Conservation (phyloP, 1,140 invertebrate genomes). For the Papilio polytes region DNA sequence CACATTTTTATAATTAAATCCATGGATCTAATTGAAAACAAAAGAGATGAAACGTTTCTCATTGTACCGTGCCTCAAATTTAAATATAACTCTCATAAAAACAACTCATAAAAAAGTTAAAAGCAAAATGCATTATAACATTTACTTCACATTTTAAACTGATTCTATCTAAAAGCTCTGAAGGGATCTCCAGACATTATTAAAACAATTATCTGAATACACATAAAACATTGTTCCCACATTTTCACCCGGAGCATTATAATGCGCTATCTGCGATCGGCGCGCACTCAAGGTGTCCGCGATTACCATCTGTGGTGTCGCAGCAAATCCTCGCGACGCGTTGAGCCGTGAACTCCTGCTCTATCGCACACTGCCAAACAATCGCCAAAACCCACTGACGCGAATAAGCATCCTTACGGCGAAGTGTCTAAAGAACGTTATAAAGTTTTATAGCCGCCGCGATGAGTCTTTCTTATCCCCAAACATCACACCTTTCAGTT, state of each 20-base stretch:
- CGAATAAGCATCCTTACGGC: background rate
- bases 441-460: background rate
- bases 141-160: background rate
- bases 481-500: slow-evolving; percentile 56
- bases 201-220: slow-evolving; percentile 35
- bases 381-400: slow-evolving; percentile 9
- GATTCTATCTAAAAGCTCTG: background rate
- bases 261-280: slow-evolving; percentile 17
- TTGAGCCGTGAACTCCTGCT: slow-evolving; percentile 56
- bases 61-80: background rate
- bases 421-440: slow-evolving; percentile 1
- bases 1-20: background rate
- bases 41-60: background rate
- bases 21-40: background rate
- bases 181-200: slow-evolving; percentile 2
- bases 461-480: background rate
- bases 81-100: background rate
- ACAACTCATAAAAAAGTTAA: background rate
- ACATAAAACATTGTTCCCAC: slow-evolving; percentile 26
- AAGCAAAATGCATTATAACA: background rate
- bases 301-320: slow-evolving; percentile 46
- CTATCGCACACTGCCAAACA: background rate
- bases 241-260: slow-evolving; percentile 18
- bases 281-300: slow-evolving; percentile 21
- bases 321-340: slow-evolving; percentile 54